phyloP scores from a whole-genome alignment of 2,113 vertebrate genomes.

The Camelus dromedarius region DNA sequence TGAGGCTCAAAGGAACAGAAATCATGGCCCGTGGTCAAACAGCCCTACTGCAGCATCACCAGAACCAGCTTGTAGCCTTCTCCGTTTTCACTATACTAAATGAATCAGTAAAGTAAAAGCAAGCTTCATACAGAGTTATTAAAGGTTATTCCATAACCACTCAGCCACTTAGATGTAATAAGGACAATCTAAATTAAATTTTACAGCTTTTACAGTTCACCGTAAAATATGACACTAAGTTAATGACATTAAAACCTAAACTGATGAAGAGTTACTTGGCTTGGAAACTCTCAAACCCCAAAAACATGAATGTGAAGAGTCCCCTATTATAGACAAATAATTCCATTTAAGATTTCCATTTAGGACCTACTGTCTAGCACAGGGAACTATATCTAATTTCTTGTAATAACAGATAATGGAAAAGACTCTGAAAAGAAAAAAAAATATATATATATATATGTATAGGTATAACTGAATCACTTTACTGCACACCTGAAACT shows the following conservation, averaged over 20 bases:
- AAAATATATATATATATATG: too few relatives aligned
- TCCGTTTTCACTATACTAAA: background rate
- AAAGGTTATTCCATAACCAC: background rate
- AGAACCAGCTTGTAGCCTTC: background rate
- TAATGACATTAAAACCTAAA: slow-evolving; percentile 44
- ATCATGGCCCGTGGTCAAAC: background rate
- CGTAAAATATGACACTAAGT: slow-evolving; percentile 49
- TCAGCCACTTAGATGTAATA: slow-evolving; percentile 10
- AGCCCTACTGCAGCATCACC: background rate
- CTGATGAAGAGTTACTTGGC: slow-evolving; percentile 23
- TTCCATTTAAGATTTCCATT: background rate
- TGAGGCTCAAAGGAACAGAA: background rate
- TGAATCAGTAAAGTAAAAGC: background rate
- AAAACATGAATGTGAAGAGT: background rate
- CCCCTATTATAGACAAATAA: background rate
- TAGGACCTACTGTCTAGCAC: too few relatives aligned
- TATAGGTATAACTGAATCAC: too few relatives aligned
- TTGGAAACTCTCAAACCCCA: slow-evolving; percentile 13
- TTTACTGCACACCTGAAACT: too few relatives aligned
- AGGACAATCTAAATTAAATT: slow-evolving; percentile 47
- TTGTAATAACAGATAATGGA: too few relatives aligned
- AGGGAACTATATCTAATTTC: too few relatives aligned
- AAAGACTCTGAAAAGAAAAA: too few relatives aligned
- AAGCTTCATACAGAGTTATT: background rate
- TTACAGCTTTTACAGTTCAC: slow-evolving; percentile 25